Conservation (phyloP, 2,113 vertebrate genomes). For the Apaloderma vittatum region DNA sequence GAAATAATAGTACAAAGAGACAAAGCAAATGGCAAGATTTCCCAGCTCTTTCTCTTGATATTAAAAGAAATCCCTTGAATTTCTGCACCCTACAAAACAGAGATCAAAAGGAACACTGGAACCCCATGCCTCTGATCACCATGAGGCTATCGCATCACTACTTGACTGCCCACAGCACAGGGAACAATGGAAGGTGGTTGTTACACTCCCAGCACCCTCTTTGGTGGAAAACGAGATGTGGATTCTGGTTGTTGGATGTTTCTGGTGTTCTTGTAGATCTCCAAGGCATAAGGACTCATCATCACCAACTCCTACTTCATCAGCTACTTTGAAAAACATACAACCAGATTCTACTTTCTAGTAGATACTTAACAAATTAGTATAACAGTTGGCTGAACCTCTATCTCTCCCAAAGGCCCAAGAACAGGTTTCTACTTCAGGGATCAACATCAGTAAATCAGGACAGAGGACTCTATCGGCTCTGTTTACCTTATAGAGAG, state of each 20-base stretch:
- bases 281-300: background rate
- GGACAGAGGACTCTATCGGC: background rate
- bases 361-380: background rate
- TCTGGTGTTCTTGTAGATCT: background rate
- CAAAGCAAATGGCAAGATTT: background rate
- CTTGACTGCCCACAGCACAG: background rate
- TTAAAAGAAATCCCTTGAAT: background rate
- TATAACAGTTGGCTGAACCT: background rate
- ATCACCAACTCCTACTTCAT: background rate
- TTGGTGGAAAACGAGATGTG: background rate
- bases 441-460: background rate
- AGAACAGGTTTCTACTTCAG: background rate
- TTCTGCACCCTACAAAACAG: background rate
- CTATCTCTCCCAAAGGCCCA: background rate
- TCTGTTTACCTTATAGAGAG: slow-evolving; percentile 74
- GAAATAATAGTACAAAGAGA: background rate
- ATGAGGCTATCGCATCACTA: background rate
- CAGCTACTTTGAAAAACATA: background rate
- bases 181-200: background rate
- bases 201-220: background rate
- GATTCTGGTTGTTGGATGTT: background rate
- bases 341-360: background rate
- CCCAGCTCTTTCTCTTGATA: background rate
- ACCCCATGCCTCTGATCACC: background rate
- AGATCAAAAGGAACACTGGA: background rate